A percentile compares a stretch with the other conserved stretches of the same genome.
phyloP scores from a whole-genome alignment of 1,140 invertebrate species.

The Calephelis nemesis region DNA sequence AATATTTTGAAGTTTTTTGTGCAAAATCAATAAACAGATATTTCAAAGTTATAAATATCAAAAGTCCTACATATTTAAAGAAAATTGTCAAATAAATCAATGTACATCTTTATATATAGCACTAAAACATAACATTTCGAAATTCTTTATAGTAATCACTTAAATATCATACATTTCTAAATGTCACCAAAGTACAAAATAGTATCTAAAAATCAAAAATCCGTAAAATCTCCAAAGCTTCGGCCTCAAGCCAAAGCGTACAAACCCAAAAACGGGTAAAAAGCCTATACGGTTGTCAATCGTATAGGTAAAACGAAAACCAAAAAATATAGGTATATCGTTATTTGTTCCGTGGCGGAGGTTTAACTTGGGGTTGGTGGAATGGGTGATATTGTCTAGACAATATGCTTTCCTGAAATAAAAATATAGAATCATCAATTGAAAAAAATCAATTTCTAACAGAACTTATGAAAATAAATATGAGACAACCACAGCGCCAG shows the following conservation, averaged over 20 bases:
- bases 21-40: too few species aligned
- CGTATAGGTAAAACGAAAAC: conserved; percentile 41
- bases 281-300: conserved; percentile 54
- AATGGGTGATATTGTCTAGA: conserved; percentile 65
- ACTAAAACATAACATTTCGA: neutral
- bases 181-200: neutral
- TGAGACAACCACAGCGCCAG: too few species aligned
- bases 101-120: too few species aligned
- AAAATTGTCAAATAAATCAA: too few species aligned
- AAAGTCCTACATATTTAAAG: too few species aligned
- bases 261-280: conserved; percentile 30
- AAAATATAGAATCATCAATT: neutral
- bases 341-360: conserved; percentile 56
- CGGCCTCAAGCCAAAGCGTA: conserved; percentile 23
- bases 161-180: neutral
- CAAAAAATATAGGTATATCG: conserved; percentile 35
- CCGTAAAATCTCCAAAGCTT: conserved; percentile 10
- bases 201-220: conserved; percentile 12
- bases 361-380: conserved; percentile 63
- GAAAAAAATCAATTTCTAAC: too few species aligned
- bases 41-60: too few species aligned
- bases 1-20: too few species aligned
- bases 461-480: too few species aligned
- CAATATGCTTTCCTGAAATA: conserved; percentile 53
- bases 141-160: neutral